Conservation (phyloP, 2,797 vertebrate species). For the Pipistrellus pygmaeus region DNA sequence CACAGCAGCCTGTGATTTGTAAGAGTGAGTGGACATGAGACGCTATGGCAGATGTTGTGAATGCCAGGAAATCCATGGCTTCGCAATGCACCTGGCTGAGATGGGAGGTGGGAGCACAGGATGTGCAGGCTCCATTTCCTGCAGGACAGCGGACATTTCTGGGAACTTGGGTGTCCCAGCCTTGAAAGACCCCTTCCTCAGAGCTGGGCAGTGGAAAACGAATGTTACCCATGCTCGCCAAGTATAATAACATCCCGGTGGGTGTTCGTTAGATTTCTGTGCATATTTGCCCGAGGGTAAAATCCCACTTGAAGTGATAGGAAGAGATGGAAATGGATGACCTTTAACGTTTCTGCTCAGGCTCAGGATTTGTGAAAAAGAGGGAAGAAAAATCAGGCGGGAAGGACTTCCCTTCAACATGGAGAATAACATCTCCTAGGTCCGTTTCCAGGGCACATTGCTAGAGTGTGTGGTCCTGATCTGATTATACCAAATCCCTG, state of each 20-base stretch:
- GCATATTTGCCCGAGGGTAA: background rate
- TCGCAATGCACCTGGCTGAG: background rate
- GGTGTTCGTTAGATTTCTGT: slow-evolving; percentile 19
- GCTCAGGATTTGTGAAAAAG: slow-evolving; percentile 16
- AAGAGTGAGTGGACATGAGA: background rate
- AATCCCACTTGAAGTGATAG: slow-evolving; percentile 48
- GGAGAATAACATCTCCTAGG: background rate
- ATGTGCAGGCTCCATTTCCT: background rate
- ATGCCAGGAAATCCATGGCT: background rate
- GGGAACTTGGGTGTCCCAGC: slow-evolving; percentile 30
- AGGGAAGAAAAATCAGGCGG: background rate
- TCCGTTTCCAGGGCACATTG: background rate
- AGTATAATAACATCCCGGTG: background rate
- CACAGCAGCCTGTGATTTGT: background rate
- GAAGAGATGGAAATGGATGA: background rate
- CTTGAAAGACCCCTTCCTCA: slow-evolving; percentile 4
- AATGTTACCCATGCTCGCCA: background rate
- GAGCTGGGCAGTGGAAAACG: slow-evolving; percentile 1
- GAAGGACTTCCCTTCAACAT: background rate
- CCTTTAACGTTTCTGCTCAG: background rate
- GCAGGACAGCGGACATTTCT: slow-evolving; percentile 50
- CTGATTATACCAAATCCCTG: background rate
- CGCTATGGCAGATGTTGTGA: background rate
- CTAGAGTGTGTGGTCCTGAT: background rate
- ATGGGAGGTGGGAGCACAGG: background rate